Evolutionary conservation across 2,888 invertebrate genomes (phyloP).

Genomic region (Bedellia somnulentella): DNA sequence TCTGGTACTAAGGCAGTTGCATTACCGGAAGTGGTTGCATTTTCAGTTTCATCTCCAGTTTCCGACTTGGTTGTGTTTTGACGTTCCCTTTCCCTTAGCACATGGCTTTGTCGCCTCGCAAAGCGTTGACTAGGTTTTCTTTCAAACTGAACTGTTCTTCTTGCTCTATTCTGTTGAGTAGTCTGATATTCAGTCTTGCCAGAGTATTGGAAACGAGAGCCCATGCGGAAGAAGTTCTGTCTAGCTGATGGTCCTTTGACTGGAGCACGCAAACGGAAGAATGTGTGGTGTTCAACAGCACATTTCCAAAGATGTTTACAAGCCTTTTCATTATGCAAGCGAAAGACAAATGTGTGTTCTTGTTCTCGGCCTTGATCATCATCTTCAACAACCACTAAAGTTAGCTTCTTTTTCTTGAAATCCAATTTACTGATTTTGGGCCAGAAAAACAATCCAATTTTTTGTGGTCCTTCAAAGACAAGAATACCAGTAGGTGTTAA

Average conservation of each 20-base stretch:
- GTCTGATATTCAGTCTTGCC: conserved; percentile 98
- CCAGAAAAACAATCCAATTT: conserved; percentile 99
- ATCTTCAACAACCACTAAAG: conserved; percentile 96
- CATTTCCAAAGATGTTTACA: conserved; percentile 99
- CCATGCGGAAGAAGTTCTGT: conserved; percentile 98
- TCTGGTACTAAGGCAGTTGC: conserved; percentile 19
- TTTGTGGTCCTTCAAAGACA: conserved; percentile 94
- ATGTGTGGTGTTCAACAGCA: conserved; percentile 98
- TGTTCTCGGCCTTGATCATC: conserved; percentile 96
- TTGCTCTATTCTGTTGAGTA: conserved; percentile 84
- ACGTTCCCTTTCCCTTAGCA: conserved; percentile 77
- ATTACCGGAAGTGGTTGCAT: conserved; percentile 31
- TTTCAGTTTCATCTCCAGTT: conserved; percentile 25
- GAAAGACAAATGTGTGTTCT: conserved; percentile 98
- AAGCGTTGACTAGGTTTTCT: conserved; percentile 95
- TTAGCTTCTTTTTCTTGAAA: conserved; percentile 97
- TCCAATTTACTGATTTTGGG: conserved; percentile 97
- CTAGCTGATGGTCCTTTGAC: conserved; percentile 86
- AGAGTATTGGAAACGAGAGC: conserved; percentile 91
- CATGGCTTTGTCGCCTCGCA: conserved; percentile 89
- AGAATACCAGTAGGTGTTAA: conserved; percentile 97
- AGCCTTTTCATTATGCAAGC: conserved; percentile 93
- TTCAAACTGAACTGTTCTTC: conserved; percentile 95
- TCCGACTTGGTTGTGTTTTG: conserved; percentile 25
- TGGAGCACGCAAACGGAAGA: conserved; percentile 91